A percentile compares a stretch with the other conserved stretches of the same genome.
Evolutionary conservation across 1,140 invertebrate genomes (phyloP).

Genomic region (Drosophila gunungcola): DNA sequence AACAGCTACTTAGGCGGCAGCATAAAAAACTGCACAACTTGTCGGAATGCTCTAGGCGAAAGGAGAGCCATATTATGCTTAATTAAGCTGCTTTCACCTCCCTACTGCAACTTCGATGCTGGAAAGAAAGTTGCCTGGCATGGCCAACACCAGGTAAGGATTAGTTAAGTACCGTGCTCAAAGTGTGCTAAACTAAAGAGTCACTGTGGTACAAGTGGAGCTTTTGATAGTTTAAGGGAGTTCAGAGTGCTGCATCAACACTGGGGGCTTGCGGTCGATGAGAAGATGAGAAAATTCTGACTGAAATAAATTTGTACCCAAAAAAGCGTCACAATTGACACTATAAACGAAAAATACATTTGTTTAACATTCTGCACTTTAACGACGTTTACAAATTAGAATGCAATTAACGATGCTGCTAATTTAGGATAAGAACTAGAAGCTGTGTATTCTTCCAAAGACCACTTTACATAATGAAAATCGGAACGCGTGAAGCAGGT

Average conservation of each 20-base stretch:
- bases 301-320: too few species aligned
- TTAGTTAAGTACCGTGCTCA: slow-evolving; percentile 38
- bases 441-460: too few species aligned
- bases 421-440: too few species aligned
- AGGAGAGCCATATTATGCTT: slow-evolving; percentile 70
- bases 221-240: slow-evolving; percentile 12
- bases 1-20: slow-evolving; percentile 69
- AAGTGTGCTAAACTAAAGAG: slow-evolving; percentile 29
- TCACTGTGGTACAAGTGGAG: slow-evolving; percentile 21
- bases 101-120: slow-evolving; percentile 15
- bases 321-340: too few species aligned
- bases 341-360: too few species aligned
- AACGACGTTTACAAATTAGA: too few species aligned
- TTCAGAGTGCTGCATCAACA: background rate
- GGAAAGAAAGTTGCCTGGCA: slow-evolving; percentile 39
- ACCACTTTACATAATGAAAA: too few species aligned
- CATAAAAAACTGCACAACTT: slow-evolving; percentile 18
- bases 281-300: too few species aligned
- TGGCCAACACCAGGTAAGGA: slow-evolving; percentile 17
- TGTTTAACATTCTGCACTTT: too few species aligned
- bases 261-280: too few species aligned
- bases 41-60: slow-evolving; percentile 37
- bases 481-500: too few species aligned
- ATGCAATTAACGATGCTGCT: too few species aligned
- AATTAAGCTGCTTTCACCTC: slow-evolving; percentile 68